Conservation (phyloP, 2,113 vertebrate species). For the Nasalis larvatus region DNA sequence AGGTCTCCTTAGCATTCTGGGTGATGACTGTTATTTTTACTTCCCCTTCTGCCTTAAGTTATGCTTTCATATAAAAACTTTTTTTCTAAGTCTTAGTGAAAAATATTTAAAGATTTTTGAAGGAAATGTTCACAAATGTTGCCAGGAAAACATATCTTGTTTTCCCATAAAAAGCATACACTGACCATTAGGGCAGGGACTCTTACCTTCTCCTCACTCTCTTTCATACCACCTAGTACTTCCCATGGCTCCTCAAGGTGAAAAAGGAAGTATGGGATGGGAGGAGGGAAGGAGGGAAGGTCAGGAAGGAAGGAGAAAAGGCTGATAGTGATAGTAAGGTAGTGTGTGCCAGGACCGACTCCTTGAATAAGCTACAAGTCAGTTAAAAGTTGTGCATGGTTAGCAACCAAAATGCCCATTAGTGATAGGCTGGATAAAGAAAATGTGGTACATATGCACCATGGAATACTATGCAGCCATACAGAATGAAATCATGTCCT, state of each 20-base stretch:
- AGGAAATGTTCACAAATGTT: neutral
- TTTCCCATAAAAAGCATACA: neutral
- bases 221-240: neutral
- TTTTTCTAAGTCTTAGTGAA: neutral
- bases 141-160: neutral
- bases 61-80: neutral
- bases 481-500: too few relatives aligned
- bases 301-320: neutral
- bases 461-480: too few relatives aligned
- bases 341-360: too few relatives aligned
- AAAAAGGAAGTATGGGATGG: neutral
- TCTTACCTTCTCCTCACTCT: neutral
- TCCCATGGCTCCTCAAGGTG: neutral
- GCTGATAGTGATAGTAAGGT: accelerated
- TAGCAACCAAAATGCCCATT: too few relatives aligned
- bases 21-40: neutral
- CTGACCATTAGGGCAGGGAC: neutral
- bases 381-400: neutral
- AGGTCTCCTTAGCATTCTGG: neutral
- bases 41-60: neutral
- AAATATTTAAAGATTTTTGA: neutral
- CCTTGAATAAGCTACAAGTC: neutral
- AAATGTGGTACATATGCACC: too few relatives aligned
- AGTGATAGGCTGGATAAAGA: too few relatives aligned
- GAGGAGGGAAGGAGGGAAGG: neutral